These are phyloP conservation scores for Brienomyrus longianalis DNA, from an alignment of 2,113 vertebrate species.

Conservation along the genomic window DNA sequence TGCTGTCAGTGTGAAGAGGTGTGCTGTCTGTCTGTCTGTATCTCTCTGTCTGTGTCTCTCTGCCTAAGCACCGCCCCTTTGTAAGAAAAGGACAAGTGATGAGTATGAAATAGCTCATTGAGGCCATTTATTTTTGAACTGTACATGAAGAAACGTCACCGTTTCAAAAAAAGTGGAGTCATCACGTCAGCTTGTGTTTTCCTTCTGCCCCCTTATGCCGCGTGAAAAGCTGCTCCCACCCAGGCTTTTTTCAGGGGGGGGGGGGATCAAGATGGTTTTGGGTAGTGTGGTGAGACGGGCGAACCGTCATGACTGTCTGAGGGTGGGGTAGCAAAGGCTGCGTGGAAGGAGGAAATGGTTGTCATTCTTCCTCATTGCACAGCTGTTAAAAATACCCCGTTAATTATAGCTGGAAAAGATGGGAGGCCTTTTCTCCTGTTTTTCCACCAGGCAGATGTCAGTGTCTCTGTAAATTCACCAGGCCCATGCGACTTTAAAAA, in stretches of 20 bases:
- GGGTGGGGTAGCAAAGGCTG: background rate
- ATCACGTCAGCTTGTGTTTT: background rate
- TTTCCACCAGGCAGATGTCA: background rate
- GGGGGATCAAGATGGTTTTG: background rate
- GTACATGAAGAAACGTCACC: background rate
- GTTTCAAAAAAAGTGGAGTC: background rate
- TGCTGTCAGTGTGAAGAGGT: conserved; percentile 33
- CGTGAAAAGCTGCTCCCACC: background rate
- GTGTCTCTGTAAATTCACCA: background rate
- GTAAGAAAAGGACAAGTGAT: background rate
- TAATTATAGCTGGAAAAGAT: conserved; percentile 18
- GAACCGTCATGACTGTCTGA: background rate
- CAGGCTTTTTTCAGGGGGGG: background rate
- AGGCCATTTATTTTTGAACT: background rate
- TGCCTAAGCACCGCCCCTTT: background rate
- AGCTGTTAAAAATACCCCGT: conserved; percentile 17
- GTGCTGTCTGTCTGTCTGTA: background rate
- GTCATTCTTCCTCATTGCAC: conserved; percentile 1
- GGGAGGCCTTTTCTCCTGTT: background rate
- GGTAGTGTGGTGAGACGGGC: background rate
- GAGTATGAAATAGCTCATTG: background rate
- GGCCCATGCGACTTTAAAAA: background rate
- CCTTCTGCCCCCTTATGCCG: background rate
- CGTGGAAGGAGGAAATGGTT: conserved; percentile 16
- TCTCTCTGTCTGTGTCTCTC: background rate